Evolutionary conservation across 2,888 invertebrate species (phyloP).

Genomic region (Diplazon laetatorius): DNA sequence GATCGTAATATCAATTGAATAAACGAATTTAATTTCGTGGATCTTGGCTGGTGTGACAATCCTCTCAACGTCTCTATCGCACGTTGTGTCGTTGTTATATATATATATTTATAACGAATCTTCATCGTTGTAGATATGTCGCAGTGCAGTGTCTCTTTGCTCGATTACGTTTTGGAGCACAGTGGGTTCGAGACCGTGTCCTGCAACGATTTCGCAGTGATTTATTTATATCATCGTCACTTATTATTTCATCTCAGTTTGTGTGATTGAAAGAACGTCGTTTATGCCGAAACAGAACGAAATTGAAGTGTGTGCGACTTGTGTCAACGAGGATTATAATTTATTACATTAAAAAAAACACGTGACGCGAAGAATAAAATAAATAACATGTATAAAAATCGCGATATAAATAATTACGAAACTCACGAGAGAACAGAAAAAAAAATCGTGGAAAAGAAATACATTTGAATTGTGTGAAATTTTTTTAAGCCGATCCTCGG

Average conservation of each 20-base stretch:
- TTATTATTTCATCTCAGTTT: background rate
- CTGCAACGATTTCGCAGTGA: background rate
- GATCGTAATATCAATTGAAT: slow-evolving; percentile 62
- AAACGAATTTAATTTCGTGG: slow-evolving; percentile 60
- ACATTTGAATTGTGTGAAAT: background rate
- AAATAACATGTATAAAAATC: background rate
- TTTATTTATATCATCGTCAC: background rate
- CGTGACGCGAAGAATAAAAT: background rate
- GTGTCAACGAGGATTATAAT: slow-evolving; percentile 48
- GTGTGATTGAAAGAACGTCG: background rate
- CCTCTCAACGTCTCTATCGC: slow-evolving; percentile 52
- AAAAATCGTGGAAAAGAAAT: no score
- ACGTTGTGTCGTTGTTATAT: slow-evolving; percentile 16
- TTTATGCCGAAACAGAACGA: background rate
- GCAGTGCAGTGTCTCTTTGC: no score
- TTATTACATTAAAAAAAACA: background rate
- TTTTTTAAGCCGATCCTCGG: slow-evolving; percentile 52
- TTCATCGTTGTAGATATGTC: no score
- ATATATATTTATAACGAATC: no score
- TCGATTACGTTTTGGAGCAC: no score
- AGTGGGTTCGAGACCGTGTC: no score
- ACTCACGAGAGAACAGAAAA: background rate
- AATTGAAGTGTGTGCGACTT: slow-evolving; percentile 30
- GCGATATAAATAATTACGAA: background rate
- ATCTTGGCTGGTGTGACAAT: slow-evolving; percentile 50